Conservation (phyloP, 2,113 vertebrate genomes). For the Nothobranchius furzeri region DNA sequence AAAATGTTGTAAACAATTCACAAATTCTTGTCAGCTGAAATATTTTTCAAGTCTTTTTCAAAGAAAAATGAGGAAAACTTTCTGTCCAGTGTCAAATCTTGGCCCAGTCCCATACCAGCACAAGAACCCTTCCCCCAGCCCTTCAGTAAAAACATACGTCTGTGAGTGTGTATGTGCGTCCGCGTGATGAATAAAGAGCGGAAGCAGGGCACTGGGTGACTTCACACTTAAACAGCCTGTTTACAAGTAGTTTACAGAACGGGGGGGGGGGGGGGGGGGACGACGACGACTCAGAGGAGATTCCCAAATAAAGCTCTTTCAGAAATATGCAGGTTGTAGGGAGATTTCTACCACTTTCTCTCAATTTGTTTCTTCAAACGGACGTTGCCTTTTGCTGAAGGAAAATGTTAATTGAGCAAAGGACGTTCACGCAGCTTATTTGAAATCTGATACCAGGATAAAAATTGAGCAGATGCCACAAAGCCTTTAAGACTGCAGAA, state of each 20-base stretch:
- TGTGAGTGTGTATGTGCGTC: slow-evolving; percentile 39
- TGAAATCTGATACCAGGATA: slow-evolving; percentile 2
- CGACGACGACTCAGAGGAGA: slow-evolving; percentile 16
- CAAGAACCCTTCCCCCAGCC: slow-evolving; percentile 46
- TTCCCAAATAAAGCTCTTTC: slow-evolving; percentile 41
- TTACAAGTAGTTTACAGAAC: slow-evolving; percentile 66
- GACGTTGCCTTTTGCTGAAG: slow-evolving; percentile 4
- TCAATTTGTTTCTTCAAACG: slow-evolving; percentile 5
- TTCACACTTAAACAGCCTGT: slow-evolving; percentile 72
- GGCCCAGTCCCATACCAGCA: slow-evolving; percentile 26
- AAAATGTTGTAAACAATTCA: too few relatives aligned
- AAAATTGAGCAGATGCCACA: slow-evolving; percentile 18
- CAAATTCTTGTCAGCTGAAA: too few relatives aligned
- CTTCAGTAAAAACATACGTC: slow-evolving; percentile 53
- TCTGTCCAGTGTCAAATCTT: slow-evolving; percentile 16
- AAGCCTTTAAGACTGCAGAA: slow-evolving; percentile 25
- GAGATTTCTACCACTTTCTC: slow-evolving; percentile 5
- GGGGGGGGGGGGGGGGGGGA: slow-evolving; percentile 45
- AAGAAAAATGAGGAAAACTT: slow-evolving; percentile 2
- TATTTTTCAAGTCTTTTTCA: not conserved
- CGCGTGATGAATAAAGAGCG: slow-evolving; percentile 67
- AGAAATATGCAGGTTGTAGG: slow-evolving; percentile 17
- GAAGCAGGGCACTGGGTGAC: slow-evolving; percentile 65
- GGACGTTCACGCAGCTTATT: too few relatives aligned
- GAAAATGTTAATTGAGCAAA: slow-evolving; percentile 1